Evolutionary conservation across 2,113 vertebrate species (phyloP).

Genomic region (Hemiprocne comata): DNA sequence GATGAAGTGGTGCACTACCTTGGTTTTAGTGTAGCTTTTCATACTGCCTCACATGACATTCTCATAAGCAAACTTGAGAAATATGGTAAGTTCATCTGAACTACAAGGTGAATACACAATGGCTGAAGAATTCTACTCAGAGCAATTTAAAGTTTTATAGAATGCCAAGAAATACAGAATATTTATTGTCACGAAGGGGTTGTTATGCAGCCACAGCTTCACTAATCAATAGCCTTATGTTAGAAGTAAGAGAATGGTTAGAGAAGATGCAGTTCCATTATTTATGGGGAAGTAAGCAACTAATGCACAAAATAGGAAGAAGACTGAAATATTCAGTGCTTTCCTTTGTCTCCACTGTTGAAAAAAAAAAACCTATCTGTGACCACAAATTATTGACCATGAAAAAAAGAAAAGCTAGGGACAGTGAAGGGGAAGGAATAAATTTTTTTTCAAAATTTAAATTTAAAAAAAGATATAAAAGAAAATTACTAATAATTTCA

Average conservation of each 20-base stretch:
- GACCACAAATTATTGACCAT: neutral
- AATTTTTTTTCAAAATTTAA: neutral
- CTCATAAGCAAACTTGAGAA: neutral
- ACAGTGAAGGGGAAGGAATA: neutral
- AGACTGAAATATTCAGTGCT: constrained; percentile 17
- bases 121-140: constrained; percentile 13
- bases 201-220: constrained; percentile 29
- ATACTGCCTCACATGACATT: neutral
- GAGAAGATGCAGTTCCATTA: constrained; percentile 45
- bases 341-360: neutral
- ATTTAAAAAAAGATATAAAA: neutral
- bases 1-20: neutral
- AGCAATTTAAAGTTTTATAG: constrained; percentile 39
- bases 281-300: constrained; percentile 39
- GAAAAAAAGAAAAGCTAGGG: neutral
- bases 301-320: constrained; percentile 31
- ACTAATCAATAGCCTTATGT: constrained; percentile 51
- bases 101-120: neutral
- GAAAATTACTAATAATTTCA: neutral
- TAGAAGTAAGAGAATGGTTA: constrained; percentile 1
- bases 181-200: constrained; percentile 14
- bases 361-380: neutral
- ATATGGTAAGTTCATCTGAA: neutral
- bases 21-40: neutral
- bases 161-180: constrained; percentile 27